Evolutionary conservation across 2,888 invertebrate genomes (phyloP), one percentile per base, ranked within the genome.

Genomic region (Desoria tigrina): DNA sequence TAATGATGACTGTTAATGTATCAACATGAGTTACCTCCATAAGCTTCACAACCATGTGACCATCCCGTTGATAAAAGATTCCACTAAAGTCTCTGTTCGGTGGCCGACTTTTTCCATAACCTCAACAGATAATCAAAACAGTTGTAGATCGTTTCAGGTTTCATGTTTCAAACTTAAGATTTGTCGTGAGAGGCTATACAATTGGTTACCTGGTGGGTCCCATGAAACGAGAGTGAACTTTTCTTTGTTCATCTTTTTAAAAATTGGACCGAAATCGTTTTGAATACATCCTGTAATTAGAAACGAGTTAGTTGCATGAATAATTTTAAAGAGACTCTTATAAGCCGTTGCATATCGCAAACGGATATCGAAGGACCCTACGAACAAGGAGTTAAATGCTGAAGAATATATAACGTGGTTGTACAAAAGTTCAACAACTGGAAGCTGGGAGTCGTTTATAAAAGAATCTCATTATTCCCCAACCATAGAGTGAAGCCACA

Each of bases 21-120:
- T n/a, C n/a, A n/a, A n/a, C n/a, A n/a, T n/a, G n/a, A n/a, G 62
- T 67, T 79, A 84, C 88, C 81, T 86, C 83, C 89, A 93, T 90
- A 56, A 94, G 83, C 63, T 86, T 81, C 67, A 84, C 82, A 16
- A 90, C 91, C 68, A 81, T 80, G 32, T 85, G 83, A 4, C 93
- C 92, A 83, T 94, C 94, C 69, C 84, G 84, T 63, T 86, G 84
- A 75, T 87, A 88, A 79, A 90, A 92, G 76, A 90, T 84, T 0
- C 82, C 77, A 0, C 84, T 81, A 78, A 90, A 93, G 16, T 85
- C 82, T 71, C 89, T 84, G 26, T 85, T 82, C 0, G 92, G 92
- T 0, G 93, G 93, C 68, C 88, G 84, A 67, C 92, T 92, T 66
- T 86, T 85, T 9, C 42, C 18, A n/a, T 37, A 49, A 18, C 55